Base-by-base conservation (phyloP, 2,888 invertebrate species). In the Cataglyphis albicans region DNA sequence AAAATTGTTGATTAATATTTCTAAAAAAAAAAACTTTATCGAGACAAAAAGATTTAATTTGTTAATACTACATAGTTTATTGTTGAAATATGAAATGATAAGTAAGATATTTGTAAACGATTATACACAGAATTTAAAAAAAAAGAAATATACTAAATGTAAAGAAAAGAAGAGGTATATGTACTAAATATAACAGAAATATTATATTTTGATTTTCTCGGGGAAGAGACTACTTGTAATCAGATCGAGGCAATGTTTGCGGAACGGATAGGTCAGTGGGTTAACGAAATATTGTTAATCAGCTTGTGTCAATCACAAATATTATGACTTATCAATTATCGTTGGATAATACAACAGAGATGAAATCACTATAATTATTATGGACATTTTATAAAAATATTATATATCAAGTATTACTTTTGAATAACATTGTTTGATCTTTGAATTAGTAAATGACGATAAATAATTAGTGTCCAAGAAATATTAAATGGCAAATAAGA, bases 231-330 rank as follows among this genome's bases (percentile, higher is more conserved):
- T 10, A 0, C 9, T 21, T 21, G 21, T 25, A 18, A 76, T 75
- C 9, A 65, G 18, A 38, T 76, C 7, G 32, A 38, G 32, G 55
- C 4, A 48, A 65, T 38, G 48, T 74, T 74, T 74, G 64, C 2
- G 10, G 9, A 29, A 18, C 4, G 12, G 25, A 2, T 63, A 10
- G 15, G 48, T 12, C 25, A 7, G 0, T n/a, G 15, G 25, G 18
- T 55, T 29, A 57, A 67, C 18, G 12, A 41, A 67, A 76, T 67
- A 76, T 67, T n/a, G n/a, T 1, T 38, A 76, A 59, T n/a, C 38
- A 74, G 1, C 29, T 67, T 29, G 38, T 57, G 18, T 74, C 29
- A 35, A 21, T 75, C 15, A 44, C 25, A 29, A 35, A 44, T 32
- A n/a, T 63, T 74, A 35, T 48, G n/a, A 41, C 29, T 21, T 15